Evolutionary conservation across 2,888 invertebrate genomes (phyloP), one percentile per base, ranked within the genome.

Genomic region (Acanthosoma haemorrhoidale): DNA sequence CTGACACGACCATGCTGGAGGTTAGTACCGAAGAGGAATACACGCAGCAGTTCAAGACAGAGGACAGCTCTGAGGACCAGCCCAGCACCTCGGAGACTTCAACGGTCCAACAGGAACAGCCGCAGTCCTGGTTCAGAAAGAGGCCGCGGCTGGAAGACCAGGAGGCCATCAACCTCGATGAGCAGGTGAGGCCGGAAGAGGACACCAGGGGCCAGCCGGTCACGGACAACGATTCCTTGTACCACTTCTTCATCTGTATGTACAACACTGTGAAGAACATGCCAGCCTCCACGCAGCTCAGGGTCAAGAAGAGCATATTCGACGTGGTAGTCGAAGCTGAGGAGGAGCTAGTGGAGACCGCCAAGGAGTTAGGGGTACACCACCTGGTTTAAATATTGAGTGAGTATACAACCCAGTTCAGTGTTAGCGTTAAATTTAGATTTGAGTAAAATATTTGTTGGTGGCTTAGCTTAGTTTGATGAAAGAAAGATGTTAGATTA

Each of bases 171-270:
- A 25, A 21, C 51, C 5, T 51, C 4, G 25, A 21, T 13, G 51
- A 51, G 8, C 51, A 21, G 13, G 51, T 51, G 18, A 25, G 51
- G 5, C n/a, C 51, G 4, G 51, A 51, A 2, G 51, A 51, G 5
- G 51, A 51, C 5, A n/a, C 18, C 25, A 51, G 51, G 51, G 29
- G 51, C 5, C 51, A 29, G n/a, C 4, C 29, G n/a, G n/a, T 51
- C 5, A 25, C 51, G 2, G 51, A 51, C 13, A 60, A 60, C 18
- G 68, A 68, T 34, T 41, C 68, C n/a, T n/a, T 68, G 11, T 68
- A 68, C 51, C 51, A 68, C 21, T 68, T 68, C 21, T 68, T 68
- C 21, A n/a, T 68, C 3, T 68, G 43, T 32, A 68, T 68, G 68
- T 68, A 43, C 38, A 36, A 51, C 36, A 68, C 68, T 2, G 57